Percentiles rank a stretch among this genome's conserved stretches.
phyloP scores from a whole-genome alignment of 2,113 vertebrate genomes.

The Prunella himalayana region DNA sequence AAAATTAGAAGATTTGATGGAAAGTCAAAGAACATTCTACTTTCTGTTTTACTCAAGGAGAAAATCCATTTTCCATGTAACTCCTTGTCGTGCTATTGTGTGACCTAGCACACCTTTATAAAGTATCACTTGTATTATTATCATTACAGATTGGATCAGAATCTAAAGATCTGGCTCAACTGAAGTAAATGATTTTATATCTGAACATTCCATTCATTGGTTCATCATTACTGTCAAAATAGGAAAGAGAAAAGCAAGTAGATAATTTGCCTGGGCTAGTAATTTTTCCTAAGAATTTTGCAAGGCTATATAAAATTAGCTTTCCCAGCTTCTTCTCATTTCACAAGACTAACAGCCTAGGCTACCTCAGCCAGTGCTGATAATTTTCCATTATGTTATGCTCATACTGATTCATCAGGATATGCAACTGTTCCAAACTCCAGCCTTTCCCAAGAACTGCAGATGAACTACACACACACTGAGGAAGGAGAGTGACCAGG shows the following conservation, averaged over 20 bases:
- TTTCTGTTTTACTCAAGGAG: not conserved
- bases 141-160: not conserved
- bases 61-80: not conserved
- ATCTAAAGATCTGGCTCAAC: not conserved
- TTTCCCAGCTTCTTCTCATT: not conserved
- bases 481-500: not conserved
- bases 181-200: not conserved
- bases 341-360: not conserved
- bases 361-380: not conserved
- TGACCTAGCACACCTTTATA: not conserved
- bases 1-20: not conserved
- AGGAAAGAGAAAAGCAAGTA: not conserved
- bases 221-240: not conserved
- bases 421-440: constrained; percentile 5
- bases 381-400: constrained; percentile 31
- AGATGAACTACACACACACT: not conserved
- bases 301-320: not conserved
- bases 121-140: not conserved
- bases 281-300: not conserved
- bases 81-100: not conserved
- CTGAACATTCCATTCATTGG: not conserved
- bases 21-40: constrained; percentile 2
- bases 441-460: not conserved
- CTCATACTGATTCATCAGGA: not conserved
- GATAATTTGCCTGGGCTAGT: not conserved